Evolutionary conservation across 2,113 vertebrate species (phyloP).

Genomic region (Tragulus kanchil): DNA sequence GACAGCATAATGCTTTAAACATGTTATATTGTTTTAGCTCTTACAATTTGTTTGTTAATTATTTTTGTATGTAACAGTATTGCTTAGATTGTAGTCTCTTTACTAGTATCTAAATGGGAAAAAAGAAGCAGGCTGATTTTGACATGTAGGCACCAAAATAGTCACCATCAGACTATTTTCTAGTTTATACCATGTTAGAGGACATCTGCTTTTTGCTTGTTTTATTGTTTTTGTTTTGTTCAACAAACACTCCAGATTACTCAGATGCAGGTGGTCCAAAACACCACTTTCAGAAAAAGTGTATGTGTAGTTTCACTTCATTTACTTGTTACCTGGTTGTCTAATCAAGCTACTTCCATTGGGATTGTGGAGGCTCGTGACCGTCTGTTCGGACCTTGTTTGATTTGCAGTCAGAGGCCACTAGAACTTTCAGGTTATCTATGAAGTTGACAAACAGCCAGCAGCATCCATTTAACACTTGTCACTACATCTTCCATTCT

Average conservation of each 20-base stretch:
- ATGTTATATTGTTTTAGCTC: slow-evolving; percentile 55
- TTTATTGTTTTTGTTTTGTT: neutral
- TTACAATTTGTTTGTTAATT: slow-evolving; percentile 28
- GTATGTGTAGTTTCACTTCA: too few species aligned
- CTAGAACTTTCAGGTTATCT: neutral
- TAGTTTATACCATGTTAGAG: neutral
- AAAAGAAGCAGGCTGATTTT: neutral
- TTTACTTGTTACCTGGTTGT: neutral
- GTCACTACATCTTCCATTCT: neutral
- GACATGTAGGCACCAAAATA: neutral
- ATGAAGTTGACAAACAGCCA: neutral
- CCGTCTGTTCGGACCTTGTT: neutral
- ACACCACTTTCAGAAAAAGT: neutral
- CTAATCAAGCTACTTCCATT: neutral
- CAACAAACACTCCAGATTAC: neutral
- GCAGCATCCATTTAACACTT: neutral
- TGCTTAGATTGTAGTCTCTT: slow-evolving; percentile 43
- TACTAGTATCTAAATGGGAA: slow-evolving; percentile 23
- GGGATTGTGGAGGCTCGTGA: neutral
- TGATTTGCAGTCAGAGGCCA: neutral
- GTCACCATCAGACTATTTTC: neutral
- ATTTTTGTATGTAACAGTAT: slow-evolving; percentile 36
- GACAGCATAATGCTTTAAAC: slow-evolving; percentile 70
- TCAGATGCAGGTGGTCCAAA: neutral
- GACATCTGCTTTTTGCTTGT: neutral